Conservation (phyloP, 2,888 invertebrate species). For the Caenorhabditis zanzibari region DNA sequence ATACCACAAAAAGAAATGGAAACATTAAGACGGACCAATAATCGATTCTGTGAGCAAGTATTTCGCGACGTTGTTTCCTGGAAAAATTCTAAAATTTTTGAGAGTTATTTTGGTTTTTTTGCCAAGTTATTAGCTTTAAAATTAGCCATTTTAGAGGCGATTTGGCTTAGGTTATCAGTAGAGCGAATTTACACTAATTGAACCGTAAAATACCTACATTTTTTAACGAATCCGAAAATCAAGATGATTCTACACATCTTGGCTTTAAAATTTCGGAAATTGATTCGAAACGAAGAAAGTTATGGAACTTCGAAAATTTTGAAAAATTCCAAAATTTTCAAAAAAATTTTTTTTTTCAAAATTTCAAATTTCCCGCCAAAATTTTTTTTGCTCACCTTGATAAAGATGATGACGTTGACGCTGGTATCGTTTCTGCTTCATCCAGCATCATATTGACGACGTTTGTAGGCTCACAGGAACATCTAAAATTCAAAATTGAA, state of each 20-base stretch:
- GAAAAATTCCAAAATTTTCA: neutral
- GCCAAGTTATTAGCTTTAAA: neutral
- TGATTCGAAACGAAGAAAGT: neutral
- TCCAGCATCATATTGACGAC: constrained; percentile 66
- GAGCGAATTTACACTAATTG: neutral
- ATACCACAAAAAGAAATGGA: constrained; percentile 83
- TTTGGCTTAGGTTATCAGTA: neutral
- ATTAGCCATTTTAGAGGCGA: neutral
- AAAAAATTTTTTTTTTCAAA: neutral
- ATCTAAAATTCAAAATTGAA: constrained; percentile 25
- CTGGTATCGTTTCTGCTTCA: constrained; percentile 64
- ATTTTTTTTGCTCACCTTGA: too few relatives aligned
- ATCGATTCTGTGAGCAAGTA: constrained; percentile 81
- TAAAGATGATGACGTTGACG: constrained; percentile 53
- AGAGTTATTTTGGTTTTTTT: neutral
- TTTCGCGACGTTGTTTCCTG: constrained; percentile 75
- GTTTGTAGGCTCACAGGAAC: constrained; percentile 69
- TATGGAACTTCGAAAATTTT: neutral
- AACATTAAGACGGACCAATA: constrained; percentile 79
- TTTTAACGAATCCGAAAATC: neutral
- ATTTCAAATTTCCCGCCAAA: neutral
- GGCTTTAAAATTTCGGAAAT: neutral
- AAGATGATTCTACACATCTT: neutral
- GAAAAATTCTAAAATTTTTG: constrained; percentile 23
- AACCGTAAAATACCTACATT: neutral